phyloP scores from a whole-genome alignment of 2,797 vertebrate genomes.

The Rhabdomys pumilio region DNA sequence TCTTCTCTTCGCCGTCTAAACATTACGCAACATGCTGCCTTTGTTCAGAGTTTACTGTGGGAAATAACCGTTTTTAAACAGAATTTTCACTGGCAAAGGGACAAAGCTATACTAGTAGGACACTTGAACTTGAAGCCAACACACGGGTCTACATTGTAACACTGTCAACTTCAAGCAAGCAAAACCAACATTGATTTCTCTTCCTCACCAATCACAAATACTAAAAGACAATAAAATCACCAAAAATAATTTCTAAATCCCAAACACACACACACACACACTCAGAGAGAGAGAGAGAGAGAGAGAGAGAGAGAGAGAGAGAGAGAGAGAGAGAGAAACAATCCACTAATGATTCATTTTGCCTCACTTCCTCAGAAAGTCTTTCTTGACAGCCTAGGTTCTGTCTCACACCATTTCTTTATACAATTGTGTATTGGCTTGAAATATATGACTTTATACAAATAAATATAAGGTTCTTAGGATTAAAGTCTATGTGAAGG shows the following conservation, averaged over 20 bases:
- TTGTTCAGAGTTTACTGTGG: background rate
- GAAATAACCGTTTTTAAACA: constrained; percentile 25
- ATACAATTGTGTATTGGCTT: background rate
- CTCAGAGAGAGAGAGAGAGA: background rate
- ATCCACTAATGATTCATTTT: constrained; percentile 15
- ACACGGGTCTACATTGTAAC: background rate
- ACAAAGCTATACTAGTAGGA: background rate
- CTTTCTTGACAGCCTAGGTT: background rate
- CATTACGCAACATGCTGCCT: background rate
- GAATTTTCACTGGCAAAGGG: background rate
- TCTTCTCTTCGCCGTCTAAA: constrained; percentile 36
- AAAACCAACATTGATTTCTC: background rate
- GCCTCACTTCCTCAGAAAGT: background rate
- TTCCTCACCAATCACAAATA: background rate
- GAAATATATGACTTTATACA: background rate
- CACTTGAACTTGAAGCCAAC: constrained; percentile 5
- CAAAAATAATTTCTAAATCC: background rate
- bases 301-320: background rate
- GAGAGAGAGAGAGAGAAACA: background rate
- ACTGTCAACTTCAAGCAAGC: background rate
- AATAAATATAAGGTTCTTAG: background rate
- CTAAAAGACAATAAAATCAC: background rate
- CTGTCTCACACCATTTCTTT: background rate
- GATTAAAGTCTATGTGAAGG: constrained; percentile 9
- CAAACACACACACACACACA: background rate